These are phyloP conservation scores for Mus spicilegus DNA, from an alignment of 2,113 vertebrate species.

Conservation along the genomic window DNA sequence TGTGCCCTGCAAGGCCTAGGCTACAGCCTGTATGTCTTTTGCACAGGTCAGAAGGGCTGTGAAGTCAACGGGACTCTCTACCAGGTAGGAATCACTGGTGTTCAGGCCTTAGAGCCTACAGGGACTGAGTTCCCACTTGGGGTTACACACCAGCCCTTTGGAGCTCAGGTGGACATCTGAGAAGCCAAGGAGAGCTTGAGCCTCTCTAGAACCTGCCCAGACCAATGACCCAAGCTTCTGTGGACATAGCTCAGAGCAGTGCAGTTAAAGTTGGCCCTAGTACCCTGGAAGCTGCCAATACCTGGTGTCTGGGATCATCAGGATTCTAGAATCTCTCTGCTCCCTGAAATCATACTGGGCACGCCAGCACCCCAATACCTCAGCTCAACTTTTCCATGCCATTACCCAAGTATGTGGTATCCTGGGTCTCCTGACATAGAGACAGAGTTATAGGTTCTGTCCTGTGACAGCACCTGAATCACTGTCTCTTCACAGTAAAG, in stretches of 20 bases:
- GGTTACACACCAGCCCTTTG: neutral
- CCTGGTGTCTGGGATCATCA: neutral
- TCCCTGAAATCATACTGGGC: neutral
- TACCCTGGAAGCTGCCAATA: neutral
- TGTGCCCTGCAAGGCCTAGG: neutral
- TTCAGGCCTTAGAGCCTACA: neutral
- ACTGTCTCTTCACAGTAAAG: neutral
- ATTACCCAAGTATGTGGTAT: neutral
- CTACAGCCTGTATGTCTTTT: neutral
- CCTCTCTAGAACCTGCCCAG: neutral
- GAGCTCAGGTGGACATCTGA: too few species aligned
- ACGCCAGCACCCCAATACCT: too few species aligned
- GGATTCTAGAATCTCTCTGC: neutral
- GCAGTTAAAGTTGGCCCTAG: neutral
- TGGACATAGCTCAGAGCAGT: neutral
- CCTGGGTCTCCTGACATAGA: neutral
- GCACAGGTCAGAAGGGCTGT: neutral
- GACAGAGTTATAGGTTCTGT: neutral
- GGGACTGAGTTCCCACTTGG: neutral
- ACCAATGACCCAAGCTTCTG: neutral
- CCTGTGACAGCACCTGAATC: too few species aligned
- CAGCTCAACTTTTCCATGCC: fast-evolving
- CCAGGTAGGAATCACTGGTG: conserved; percentile 49
- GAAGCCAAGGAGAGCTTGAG: too few species aligned
- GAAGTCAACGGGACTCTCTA: conserved; percentile 65